Percentiles rank a stretch among this genome's conserved stretches.
phyloP scores from a whole-genome alignment of 2,888 invertebrate species.

The Coecobrya sp. region DNA sequence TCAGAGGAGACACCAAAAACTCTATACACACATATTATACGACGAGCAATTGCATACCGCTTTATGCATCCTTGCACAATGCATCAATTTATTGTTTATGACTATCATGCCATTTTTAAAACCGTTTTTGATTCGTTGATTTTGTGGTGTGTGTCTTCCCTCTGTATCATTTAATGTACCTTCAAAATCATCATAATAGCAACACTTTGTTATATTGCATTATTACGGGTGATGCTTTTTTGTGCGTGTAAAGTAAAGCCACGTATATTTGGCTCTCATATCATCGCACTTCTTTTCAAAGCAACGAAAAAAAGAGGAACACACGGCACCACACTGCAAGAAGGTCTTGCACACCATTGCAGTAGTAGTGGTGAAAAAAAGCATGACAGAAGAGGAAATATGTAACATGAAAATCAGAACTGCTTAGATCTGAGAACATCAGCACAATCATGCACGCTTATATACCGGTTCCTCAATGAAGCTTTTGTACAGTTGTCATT shows the following conservation, averaged over 20 bases:
- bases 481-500: constrained; percentile 74
- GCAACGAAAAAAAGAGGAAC: not conserved
- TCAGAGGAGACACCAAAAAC: too few relatives aligned
- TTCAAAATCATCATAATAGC: not conserved
- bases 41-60: too few relatives aligned
- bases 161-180: not conserved
- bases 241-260: too few relatives aligned
- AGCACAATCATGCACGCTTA: constrained; percentile 26
- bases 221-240: too few relatives aligned
- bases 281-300: not conserved
- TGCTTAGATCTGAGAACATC: constrained; percentile 3
- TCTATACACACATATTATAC: too few relatives aligned
- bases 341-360: not conserved
- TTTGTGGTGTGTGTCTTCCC: constrained; percentile 76
- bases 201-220: too few relatives aligned
- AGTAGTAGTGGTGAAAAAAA: not conserved
- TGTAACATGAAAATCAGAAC: not conserved
- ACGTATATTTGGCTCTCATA: not conserved
- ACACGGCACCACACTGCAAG: not conserved
- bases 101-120: not conserved
- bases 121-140: constrained; percentile 62
- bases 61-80: too few relatives aligned
- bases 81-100: too few relatives aligned
- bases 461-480: constrained; percentile 75
- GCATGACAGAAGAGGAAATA: constrained; percentile 13